Base-by-base conservation (phyloP, 2,113 vertebrate genomes). In the Phyllopteryx taeniolatus region DNA sequence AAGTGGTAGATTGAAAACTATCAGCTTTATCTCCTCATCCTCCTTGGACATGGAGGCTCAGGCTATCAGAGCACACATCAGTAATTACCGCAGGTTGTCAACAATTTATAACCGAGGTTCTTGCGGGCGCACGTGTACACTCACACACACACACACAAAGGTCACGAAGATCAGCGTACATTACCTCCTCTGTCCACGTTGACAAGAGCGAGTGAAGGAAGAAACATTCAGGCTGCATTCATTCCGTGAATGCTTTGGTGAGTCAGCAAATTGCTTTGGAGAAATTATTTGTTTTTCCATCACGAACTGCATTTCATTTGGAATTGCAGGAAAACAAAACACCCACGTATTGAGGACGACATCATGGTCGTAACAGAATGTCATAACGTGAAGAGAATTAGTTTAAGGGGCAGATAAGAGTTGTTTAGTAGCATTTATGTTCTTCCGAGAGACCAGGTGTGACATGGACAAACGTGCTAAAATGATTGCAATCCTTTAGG, bases 51-150 rank as follows among this genome's bases (percentile, higher is more conserved):
- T 1, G 72, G 53, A 71, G 73, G 73, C 78, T 68, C 56, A 73
- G 84, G 81, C 79, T 91, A 91, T 93, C 90, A 44, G 71, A 72
- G 77, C 83, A 27, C 75, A 85, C 79, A 92, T 92, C 91, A 88
- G 92, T 91, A 91, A 93, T 93, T 93, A 91, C 91, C 75, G 88
- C 83, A 79, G 73, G 84, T 82, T 91, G 90, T 92, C 91, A 90
- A 90, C 90, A 88, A 83, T 85, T 83, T 85, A 86, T 88, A 85
- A 85, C 83, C 2, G 44, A 7, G 78, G 75, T 74, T 39, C 76
- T 76, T 70, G 8, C 5, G 71, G 78, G 75, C 44, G 60, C 67
- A 33, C 59, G 67, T 49, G 39, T 68, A 35, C 1, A 17, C 68
- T 27, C 27, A 27, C 27, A 27, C 27, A 27, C 27, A 27, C 47